A percentile compares a stretch with the other conserved stretches of the same genome.
These are phyloP conservation scores for Frankliniella intonsa DNA, from an alignment of 2,888 invertebrate species.

Conservation along the genomic window DNA sequence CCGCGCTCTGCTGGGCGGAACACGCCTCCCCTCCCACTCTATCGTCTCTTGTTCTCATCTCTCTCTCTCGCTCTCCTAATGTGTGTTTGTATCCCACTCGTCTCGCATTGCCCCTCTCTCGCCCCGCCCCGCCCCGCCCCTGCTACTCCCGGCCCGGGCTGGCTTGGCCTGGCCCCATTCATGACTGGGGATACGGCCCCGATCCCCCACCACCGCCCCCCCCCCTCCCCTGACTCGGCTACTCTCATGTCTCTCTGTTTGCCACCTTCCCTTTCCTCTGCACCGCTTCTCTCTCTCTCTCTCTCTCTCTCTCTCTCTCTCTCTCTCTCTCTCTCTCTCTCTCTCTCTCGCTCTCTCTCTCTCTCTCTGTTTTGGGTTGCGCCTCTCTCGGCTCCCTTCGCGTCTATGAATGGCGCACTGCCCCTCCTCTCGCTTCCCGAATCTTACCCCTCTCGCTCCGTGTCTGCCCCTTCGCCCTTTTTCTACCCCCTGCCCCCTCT, in stretches of 20 bases:
- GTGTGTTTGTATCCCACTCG: too few relatives aligned
- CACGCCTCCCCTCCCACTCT: too few relatives aligned
- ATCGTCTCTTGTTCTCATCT: too few relatives aligned
- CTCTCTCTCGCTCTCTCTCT: background rate
- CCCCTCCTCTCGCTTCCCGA: background rate
- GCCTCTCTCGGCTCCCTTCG: background rate
- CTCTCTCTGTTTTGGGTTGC: background rate
- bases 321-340: background rate
- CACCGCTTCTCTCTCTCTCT: too few relatives aligned
- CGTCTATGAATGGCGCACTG: background rate
- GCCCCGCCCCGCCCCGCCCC: too few relatives aligned
- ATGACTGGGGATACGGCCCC: background rate
- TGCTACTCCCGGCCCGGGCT: too few relatives aligned
- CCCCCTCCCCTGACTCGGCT: background rate
- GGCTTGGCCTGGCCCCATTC: too few relatives aligned
- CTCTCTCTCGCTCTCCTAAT: too few relatives aligned
- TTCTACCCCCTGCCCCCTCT: background rate
- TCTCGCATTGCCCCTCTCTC: too few relatives aligned
- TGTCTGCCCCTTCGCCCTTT: background rate
- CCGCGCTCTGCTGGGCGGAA: too few relatives aligned
- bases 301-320: background rate
- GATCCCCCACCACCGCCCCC: background rate
- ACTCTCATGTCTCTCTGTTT: background rate
- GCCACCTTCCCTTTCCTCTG: background rate
- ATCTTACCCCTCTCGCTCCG: background rate